phyloP scores from a whole-genome alignment of 1,140 invertebrate genomes.

The Zaprionus vittiger region DNA sequence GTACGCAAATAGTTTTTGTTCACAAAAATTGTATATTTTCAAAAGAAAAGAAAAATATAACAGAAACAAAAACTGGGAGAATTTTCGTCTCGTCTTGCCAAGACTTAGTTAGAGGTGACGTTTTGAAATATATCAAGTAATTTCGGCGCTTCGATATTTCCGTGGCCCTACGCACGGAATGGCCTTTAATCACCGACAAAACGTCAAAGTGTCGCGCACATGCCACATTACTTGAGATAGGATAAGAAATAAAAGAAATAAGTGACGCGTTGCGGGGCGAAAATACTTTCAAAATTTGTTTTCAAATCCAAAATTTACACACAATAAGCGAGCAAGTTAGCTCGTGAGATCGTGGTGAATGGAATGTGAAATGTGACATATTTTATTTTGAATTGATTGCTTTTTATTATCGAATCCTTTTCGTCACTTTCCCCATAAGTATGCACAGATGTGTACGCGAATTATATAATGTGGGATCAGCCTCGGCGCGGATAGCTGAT shows the following conservation, averaged over 20 bases:
- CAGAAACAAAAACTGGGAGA: background rate
- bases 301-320: background rate
- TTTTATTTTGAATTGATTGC: constrained; percentile 28
- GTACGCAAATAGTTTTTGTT: constrained; percentile 74
- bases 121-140: constrained; percentile 61
- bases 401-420: constrained; percentile 44
- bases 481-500: constrained; percentile 14
- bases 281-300: constrained; percentile 7
- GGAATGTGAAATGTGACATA: constrained; percentile 13
- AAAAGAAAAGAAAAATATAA: constrained; percentile 26
- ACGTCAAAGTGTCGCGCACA: constrained; percentile 30
- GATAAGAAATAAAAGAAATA: background rate
- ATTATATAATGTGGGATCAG: constrained; percentile 48
- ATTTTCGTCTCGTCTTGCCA: constrained; percentile 42
- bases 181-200: constrained; percentile 40
- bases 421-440: constrained; percentile 21
- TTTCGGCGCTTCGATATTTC: constrained; percentile 39
- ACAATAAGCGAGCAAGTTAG: background rate
- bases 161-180: constrained; percentile 46
- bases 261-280: background rate
- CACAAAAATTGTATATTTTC: constrained; percentile 68
- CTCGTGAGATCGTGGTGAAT: background rate
- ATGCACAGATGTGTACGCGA: constrained; percentile 1
- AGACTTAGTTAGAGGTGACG: constrained; percentile 58
- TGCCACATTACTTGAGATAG: constrained; percentile 18